These are phyloP conservation scores for Nasonia longicornis DNA, from an alignment of 1,140 invertebrate species.

Conservation along the genomic window DNA sequence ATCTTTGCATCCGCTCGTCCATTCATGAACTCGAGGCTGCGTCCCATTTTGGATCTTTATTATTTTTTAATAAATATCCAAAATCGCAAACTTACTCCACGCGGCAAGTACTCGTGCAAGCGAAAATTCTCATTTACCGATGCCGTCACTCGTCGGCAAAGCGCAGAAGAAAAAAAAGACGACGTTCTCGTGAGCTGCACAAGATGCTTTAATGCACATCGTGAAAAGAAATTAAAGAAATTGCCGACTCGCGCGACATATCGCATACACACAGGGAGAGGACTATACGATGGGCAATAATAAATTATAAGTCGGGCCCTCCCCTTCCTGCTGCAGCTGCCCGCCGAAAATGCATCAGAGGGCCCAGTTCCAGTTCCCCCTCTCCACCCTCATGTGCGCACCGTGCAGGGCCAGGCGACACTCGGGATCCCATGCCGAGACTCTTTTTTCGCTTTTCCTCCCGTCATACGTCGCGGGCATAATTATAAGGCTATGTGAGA, in stretches of 20 bases:
- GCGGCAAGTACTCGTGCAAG: not conserved
- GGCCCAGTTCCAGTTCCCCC: constrained; percentile 1
- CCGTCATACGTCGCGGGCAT: not conserved
- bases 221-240: constrained; percentile 13
- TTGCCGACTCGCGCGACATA: constrained; percentile 16
- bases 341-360: constrained; percentile 23
- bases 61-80: no score
- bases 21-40: not conserved
- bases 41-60: not conserved
- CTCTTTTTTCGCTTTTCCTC: constrained; percentile 36
- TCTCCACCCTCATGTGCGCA: not conserved
- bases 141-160: not conserved
- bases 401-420: not conserved
- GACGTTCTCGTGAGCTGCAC: not conserved
- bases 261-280: not conserved
- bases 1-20: no score
- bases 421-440: not conserved
- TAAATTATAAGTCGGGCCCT: constrained; percentile 24
- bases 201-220: not conserved
- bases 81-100: not conserved
- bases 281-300: constrained; percentile 4
- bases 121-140: not conserved
- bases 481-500: constrained; percentile 13
- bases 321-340: not conserved
- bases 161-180: not conserved